phyloP scores from a whole-genome alignment of 2,888 invertebrate species.

The Myathropa florea region DNA sequence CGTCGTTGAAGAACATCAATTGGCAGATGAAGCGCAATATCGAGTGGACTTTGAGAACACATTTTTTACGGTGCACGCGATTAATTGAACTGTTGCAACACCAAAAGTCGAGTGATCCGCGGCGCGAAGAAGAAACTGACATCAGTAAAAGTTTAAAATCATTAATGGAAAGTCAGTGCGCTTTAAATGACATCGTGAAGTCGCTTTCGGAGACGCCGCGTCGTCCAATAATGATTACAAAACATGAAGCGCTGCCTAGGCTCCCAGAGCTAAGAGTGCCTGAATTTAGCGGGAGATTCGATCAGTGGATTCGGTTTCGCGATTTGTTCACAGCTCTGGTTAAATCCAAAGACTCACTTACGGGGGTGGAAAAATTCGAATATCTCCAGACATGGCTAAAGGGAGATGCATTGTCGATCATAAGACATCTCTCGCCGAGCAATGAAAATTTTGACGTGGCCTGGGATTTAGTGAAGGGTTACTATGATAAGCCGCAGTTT shows the following conservation, averaged over 20 bases:
- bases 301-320: conserved; percentile 28
- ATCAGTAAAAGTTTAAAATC: not conserved
- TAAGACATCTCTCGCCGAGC: too few relatives aligned
- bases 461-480: too few relatives aligned
- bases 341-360: not conserved
- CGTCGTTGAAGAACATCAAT: too few relatives aligned
- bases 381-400: conserved; percentile 7
- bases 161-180: not conserved
- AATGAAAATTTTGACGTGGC: too few relatives aligned
- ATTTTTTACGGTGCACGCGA: not conserved
- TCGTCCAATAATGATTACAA: not conserved
- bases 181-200: not conserved
- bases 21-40: too few relatives aligned
- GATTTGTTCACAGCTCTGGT: conserved; percentile 20
- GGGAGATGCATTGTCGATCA: too few relatives aligned
- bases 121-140: not conserved
- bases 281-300: conserved; percentile 12
- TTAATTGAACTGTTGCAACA: not conserved
- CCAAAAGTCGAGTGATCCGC: not conserved
- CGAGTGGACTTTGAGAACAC: not conserved
- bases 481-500: conserved; percentile 21
- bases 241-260: not conserved
- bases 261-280: not conserved
- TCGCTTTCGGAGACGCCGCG: not conserved
- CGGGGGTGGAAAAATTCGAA: conserved; percentile 27